Evolutionary conservation across 2,113 vertebrate species (phyloP).

Genomic region (Hyperoodon ampullatus): DNA sequence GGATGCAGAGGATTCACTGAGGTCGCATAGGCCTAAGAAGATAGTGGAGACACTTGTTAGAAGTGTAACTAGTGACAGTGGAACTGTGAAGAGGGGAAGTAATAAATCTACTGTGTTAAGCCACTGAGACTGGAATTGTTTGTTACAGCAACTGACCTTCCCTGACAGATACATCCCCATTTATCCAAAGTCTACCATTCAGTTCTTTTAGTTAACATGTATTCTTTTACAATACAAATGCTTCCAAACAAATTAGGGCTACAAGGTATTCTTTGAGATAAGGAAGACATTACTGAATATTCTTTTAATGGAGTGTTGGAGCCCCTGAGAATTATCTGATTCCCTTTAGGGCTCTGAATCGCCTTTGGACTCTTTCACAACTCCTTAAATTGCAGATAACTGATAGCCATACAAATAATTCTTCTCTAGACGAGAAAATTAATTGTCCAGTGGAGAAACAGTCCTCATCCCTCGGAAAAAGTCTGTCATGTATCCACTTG

Average conservation of each 20-base stretch:
- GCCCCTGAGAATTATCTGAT: neutral
- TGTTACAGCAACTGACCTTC: neutral
- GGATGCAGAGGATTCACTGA: neutral
- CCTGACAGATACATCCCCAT: neutral
- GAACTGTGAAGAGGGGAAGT: neutral
- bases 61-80: neutral
- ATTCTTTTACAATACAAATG: neutral
- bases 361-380: neutral
- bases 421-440: neutral
- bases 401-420: neutral
- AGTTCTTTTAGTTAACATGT: neutral
- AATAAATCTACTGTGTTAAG: neutral
- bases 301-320: neutral
- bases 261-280: slow-evolving; percentile 13
- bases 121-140: neutral
- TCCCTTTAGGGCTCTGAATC: neutral
- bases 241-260: neutral
- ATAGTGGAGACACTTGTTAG: neutral
- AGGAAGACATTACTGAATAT: neutral
- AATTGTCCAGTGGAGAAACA: neutral
- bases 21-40: neutral
- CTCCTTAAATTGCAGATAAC: neutral
- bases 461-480: neutral
- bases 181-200: neutral
- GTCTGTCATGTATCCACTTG: neutral